Percentiles rank a stretch among this genome's conserved stretches.
Conservation (phyloP, 2,888 invertebrate genomes). For the Rhopalosiphum nymphaeae region DNA sequence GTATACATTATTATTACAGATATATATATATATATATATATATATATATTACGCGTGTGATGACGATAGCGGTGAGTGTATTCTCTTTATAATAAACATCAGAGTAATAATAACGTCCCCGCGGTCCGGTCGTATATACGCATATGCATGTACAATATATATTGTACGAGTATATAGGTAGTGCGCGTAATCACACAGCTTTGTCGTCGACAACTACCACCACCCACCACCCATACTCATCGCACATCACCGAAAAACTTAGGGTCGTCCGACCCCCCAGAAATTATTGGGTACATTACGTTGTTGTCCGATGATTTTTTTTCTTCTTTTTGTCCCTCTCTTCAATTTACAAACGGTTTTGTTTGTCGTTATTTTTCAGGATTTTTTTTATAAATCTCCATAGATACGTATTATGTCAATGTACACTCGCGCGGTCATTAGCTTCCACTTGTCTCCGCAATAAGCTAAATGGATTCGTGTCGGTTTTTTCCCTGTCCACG, state of each 20-base stretch:
- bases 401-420: background rate
- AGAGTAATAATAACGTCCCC: conserved; percentile 33
- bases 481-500: background rate
- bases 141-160: background rate
- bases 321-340: conserved; percentile 3
- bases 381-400: background rate
- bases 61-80: background rate
- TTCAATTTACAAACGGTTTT: conserved; percentile 9
- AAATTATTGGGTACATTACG: conserved; percentile 21
- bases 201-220: conserved; percentile 13
- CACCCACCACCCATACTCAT: background rate
- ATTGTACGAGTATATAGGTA: background rate
- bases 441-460: conserved; percentile 52
- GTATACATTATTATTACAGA: conserved; percentile 15
- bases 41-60: background rate
- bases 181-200: conserved; percentile 44
- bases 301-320: conserved; percentile 6
- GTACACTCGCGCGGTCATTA: conserved; percentile 18
- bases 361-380: conserved; percentile 39
- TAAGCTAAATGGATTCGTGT: conserved; percentile 48
- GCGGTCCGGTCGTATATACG: conserved; percentile 12
- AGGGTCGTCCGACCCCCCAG: background rate
- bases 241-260: background rate
- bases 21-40: background rate
- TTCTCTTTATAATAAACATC: conserved; percentile 34